Conservation (phyloP, 2,888 invertebrate genomes). For the Netelia inedita region DNA sequence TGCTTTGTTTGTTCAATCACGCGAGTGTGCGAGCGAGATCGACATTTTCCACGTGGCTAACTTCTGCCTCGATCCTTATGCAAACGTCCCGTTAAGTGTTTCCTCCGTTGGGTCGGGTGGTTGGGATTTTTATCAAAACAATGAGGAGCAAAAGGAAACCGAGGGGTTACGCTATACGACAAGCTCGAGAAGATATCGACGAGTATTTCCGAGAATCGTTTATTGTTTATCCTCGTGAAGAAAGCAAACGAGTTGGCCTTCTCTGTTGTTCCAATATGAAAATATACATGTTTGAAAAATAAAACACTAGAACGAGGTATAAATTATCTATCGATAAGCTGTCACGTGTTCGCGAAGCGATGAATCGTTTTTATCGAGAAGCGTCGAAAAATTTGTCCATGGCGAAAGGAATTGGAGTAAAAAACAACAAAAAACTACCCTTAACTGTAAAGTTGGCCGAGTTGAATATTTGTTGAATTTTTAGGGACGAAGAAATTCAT, state of each 20-base stretch:
- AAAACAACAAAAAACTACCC: neutral
- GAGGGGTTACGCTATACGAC: neutral
- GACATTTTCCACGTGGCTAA: slow-evolving; percentile 53
- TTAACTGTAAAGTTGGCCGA: neutral
- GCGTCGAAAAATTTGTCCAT: neutral
- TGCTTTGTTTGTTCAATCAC: slow-evolving; percentile 52
- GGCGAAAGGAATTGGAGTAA: neutral
- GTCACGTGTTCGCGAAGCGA: neutral
- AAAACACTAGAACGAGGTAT: neutral
- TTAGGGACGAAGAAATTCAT: no score
- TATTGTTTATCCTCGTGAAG: slow-evolving; percentile 3
- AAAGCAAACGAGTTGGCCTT: slow-evolving; percentile 7
- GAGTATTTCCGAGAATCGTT: slow-evolving; percentile 9
- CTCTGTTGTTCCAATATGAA: neutral
- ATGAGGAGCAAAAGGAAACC: neutral
- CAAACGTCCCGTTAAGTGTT: slow-evolving; percentile 55
- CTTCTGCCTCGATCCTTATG: slow-evolving; percentile 33
- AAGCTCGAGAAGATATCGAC: slow-evolving; percentile 6
- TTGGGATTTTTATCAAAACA: slow-evolving; percentile 47
- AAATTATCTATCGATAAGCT: neutral
- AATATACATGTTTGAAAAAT: neutral
- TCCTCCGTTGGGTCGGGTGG: slow-evolving; percentile 22
- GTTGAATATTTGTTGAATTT: no score
- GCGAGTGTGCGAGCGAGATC: slow-evolving; percentile 33
- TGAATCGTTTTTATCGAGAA: neutral